These are phyloP conservation scores for Pseudochaenichthys georgianus DNA, from an alignment of 2,797 vertebrate genomes.

Conservation along the genomic window DNA sequence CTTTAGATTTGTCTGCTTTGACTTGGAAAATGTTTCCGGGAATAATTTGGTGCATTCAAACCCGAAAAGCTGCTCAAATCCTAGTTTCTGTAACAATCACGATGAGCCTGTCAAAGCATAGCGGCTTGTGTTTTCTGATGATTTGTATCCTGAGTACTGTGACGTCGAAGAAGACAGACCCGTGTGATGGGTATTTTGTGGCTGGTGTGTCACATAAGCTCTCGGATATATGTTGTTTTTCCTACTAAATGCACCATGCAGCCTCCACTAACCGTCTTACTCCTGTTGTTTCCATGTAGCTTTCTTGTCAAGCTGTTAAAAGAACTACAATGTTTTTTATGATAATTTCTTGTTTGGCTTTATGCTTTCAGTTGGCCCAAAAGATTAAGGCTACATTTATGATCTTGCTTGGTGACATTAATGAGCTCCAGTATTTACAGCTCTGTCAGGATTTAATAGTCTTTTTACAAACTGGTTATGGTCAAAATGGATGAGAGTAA, in stretches of 20 bases:
- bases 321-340: background rate
- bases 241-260: conserved; percentile 4
- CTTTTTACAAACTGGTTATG: conserved; percentile 14
- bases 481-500: conserved; percentile 34
- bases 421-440: conserved; percentile 50
- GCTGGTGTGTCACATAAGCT: conserved; percentile 21
- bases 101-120: conserved; percentile 28
- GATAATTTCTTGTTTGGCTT: conserved; percentile 33
- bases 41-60: conserved; percentile 33
- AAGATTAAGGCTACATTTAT: conserved; percentile 47
- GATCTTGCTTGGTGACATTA: conserved; percentile 46
- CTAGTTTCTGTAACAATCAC: conserved; percentile 27
- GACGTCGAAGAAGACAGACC: conserved; percentile 4
- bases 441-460: conserved; percentile 40
- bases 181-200: conserved; percentile 14
- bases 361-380: conserved; percentile 28
- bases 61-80: conserved; percentile 37
- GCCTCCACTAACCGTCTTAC: conserved; percentile 1
- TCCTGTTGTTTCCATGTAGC: background rate
- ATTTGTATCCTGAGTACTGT: conserved; percentile 7
- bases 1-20: conserved; percentile 26
- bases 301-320: conserved; percentile 26
- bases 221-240: background rate
- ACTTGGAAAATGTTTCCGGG: conserved; percentile 20
- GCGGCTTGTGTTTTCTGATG: conserved; percentile 13